Conservation (phyloP, 1,140 invertebrate genomes). For the Phymorhynchus buccinoides region DNA sequence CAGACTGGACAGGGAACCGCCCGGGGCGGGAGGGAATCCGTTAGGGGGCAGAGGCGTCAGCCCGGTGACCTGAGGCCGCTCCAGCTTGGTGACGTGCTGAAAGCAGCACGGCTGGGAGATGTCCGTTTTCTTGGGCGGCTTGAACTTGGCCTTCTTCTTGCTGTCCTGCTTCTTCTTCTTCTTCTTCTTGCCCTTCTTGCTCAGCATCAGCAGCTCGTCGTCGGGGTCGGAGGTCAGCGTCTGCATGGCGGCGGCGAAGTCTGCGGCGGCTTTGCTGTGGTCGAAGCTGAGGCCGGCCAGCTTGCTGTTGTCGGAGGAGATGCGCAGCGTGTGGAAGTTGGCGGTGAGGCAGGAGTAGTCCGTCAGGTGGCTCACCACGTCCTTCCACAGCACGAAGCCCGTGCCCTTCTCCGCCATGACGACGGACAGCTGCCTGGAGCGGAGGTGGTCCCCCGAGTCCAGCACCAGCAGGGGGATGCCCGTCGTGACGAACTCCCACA, state of each 20-base stretch:
- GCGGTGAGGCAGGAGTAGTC: constrained; percentile 77
- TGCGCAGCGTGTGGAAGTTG: constrained; percentile 88
- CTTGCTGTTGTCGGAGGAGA: constrained; percentile 79
- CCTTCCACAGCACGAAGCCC: constrained; percentile 88
- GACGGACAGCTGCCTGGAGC: constrained; percentile 83
- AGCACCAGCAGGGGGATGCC: constrained; percentile 87
- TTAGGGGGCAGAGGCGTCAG: constrained; percentile 29
- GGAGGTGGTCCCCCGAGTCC: constrained; percentile 81
- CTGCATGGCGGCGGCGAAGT: constrained; percentile 81
- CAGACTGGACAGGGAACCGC: constrained; percentile 33
- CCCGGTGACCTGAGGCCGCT: constrained; percentile 73
- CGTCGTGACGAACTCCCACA: constrained; percentile 85
- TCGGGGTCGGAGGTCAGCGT: constrained; percentile 84
- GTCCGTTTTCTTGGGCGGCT: constrained; percentile 83
- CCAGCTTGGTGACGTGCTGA: constrained; percentile 87
- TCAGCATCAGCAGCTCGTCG: constrained; percentile 82
- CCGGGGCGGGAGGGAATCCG: constrained; percentile 25
- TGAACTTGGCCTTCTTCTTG: constrained; percentile 64
- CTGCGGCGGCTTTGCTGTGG: constrained; percentile 81
- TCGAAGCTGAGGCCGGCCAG: constrained; percentile 85
- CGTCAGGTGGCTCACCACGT: constrained; percentile 82
- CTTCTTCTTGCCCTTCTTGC: constrained; percentile 74
- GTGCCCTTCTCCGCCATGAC: constrained; percentile 87
- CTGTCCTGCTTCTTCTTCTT: constrained; percentile 72
- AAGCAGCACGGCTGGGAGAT: constrained; percentile 91